Evolutionary conservation across 2,888 invertebrate species (phyloP).

Genomic region (Autographa gamma): DNA sequence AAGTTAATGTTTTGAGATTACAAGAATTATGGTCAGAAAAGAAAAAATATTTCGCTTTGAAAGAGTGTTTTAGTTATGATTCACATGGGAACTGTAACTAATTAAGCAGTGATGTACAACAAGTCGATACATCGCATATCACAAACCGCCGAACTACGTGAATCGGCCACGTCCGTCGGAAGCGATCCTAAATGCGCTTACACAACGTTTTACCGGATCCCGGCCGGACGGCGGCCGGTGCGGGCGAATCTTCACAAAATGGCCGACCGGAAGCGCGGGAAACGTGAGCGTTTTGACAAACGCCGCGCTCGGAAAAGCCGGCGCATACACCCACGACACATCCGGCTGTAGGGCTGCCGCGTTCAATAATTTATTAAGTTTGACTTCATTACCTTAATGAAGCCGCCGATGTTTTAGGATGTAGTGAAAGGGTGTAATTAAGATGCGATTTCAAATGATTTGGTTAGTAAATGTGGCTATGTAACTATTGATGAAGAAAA

Average conservation of each 20-base stretch:
- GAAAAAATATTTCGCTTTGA: neutral
- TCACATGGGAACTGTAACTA: neutral
- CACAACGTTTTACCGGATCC: slow-evolving; percentile 84
- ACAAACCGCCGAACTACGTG: slow-evolving; percentile 44
- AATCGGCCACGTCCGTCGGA: slow-evolving; percentile 63
- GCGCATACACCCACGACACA: slow-evolving; percentile 73
- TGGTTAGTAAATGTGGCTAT: neutral
- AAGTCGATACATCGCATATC: neutral
- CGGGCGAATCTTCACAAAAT: slow-evolving; percentile 85
- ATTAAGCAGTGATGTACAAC: neutral
- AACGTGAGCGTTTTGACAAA: slow-evolving; percentile 88
- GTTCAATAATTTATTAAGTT: slow-evolving; percentile 48
- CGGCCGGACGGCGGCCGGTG: slow-evolving; percentile 67
- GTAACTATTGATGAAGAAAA: neutral
- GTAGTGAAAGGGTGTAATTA: slow-evolving; percentile 44
- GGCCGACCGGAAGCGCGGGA: slow-evolving; percentile 85
- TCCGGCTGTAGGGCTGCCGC: slow-evolving; percentile 63
- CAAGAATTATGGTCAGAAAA: neutral
- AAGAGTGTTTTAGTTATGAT: neutral
- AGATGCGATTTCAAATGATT: slow-evolving; percentile 32
- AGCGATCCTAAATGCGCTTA: slow-evolving; percentile 83
- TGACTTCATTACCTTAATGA: slow-evolving; percentile 42
- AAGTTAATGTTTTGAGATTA: neutral
- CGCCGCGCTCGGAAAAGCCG: slow-evolving; percentile 77
- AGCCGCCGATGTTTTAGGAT: slow-evolving; percentile 32